phyloP scores from a whole-genome alignment of 2,113 vertebrate genomes.

The Panthera uncia region DNA sequence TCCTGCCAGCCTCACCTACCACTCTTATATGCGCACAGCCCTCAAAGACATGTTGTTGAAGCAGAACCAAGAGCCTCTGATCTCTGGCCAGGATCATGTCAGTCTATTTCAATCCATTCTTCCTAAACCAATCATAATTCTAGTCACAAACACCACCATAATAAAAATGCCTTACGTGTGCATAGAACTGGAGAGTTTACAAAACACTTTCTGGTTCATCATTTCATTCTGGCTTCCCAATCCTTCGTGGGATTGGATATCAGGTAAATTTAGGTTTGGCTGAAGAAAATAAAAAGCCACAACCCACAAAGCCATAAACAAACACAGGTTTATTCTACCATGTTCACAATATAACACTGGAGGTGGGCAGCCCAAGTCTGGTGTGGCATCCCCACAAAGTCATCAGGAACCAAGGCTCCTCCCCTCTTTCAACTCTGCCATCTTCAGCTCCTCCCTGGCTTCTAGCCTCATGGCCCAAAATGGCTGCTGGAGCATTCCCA shows the following conservation, averaged over 20 bases:
- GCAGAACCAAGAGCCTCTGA: not conserved
- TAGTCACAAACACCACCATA: not conserved
- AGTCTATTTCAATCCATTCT: not conserved
- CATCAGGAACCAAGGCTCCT: not conserved
- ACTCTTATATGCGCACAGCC: not conserved
- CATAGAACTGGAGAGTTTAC: not conserved
- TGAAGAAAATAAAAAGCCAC: not conserved
- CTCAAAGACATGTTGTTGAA: not conserved
- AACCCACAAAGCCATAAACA: not conserved
- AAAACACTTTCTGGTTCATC: constrained; percentile 21
- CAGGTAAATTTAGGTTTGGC: not conserved
- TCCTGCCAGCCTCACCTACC: not conserved
- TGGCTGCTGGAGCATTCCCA: not conserved
- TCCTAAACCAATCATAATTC: not conserved
- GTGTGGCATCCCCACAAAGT: not conserved
- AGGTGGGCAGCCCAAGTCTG: not conserved
- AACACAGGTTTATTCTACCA: not conserved
- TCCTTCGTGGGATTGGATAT: not conserved
- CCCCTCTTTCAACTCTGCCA: not conserved
- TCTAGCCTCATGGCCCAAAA: not conserved
- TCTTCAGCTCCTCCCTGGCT: not conserved
- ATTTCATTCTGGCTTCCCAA: not conserved
- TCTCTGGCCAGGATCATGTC: not conserved
- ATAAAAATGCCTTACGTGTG: not conserved
- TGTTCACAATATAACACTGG: not conserved